These are phyloP conservation scores for Bubo scandiacus DNA, from an alignment of 2,113 vertebrate species.

Conservation along the genomic window DNA sequence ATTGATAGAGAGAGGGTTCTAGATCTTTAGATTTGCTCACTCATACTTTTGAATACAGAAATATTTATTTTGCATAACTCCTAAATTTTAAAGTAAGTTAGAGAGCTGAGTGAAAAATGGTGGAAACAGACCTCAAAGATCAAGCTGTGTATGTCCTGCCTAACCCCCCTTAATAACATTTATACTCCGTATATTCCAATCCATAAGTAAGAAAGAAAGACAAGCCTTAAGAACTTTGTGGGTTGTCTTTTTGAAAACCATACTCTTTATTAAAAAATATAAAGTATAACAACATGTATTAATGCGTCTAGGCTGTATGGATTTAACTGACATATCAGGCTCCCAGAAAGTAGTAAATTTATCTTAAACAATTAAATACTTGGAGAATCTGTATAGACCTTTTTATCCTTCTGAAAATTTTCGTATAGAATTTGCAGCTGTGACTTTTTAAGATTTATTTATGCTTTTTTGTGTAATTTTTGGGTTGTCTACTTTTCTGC, in stretches of 20 bases:
- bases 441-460: not conserved
- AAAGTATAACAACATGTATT: not conserved
- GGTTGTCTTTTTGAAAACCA: not conserved
- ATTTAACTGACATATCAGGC: not conserved
- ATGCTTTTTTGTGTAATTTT: not conserved
- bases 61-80: not conserved
- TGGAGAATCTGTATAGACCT: not conserved
- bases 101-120: not conserved
- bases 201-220: not conserved
- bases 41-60: not conserved
- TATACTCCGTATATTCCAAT: not conserved
- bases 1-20: not conserved
- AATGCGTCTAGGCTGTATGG: not conserved
- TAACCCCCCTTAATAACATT: not conserved
- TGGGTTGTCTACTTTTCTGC: not conserved
- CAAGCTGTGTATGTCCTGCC: not conserved
- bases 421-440: not conserved
- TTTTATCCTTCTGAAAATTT: not conserved
- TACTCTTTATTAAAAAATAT: not conserved
- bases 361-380: not conserved
- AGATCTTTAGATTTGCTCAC: not conserved
- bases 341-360: not conserved
- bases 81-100: constrained; percentile 1
- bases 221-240: not conserved
- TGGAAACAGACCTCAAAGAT: not conserved